Conservation (phyloP, 2,113 vertebrate species). For the Cyanoderma ruficeps region DNA sequence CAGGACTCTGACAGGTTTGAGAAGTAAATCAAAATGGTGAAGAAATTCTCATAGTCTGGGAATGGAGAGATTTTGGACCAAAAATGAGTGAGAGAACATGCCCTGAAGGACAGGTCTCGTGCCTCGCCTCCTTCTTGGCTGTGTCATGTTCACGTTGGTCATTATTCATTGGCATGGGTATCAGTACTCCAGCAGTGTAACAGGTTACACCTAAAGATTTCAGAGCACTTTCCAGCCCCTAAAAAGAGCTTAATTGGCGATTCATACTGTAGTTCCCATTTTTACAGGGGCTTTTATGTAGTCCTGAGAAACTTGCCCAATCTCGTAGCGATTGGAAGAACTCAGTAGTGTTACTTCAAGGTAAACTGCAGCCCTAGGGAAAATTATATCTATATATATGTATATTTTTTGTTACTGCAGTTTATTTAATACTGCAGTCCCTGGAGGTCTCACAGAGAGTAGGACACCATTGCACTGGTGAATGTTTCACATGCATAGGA, state of each 20-base stretch:
- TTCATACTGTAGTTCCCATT: not conserved
- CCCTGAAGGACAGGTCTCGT: slow-evolving; percentile 24
- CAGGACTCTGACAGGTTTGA: slow-evolving; percentile 29
- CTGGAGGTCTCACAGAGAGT: not conserved
- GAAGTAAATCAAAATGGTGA: slow-evolving; percentile 42
- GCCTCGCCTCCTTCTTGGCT: not conserved
- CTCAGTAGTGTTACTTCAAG: not conserved
- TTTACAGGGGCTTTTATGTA: not conserved
- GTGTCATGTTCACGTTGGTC: not conserved
- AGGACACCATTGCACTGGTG: not conserved
- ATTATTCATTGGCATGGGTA: not conserved
- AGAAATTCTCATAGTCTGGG: slow-evolving; percentile 52
- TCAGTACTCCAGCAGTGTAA: not conserved
- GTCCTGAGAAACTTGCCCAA: not conserved
- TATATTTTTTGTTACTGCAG: not conserved
- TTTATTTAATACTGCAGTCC: not conserved
- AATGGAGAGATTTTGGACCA: slow-evolving; percentile 18
- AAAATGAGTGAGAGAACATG: slow-evolving; percentile 26
- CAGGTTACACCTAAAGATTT: not conserved
- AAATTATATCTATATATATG: not conserved
- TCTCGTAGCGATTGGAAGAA: not conserved
- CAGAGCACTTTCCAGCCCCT: not conserved
- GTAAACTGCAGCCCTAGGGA: not conserved
- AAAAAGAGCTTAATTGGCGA: not conserved
- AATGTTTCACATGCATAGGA: not conserved